Conservation (phyloP, 2,113 vertebrate species). For the Uria lomvia region DNA sequence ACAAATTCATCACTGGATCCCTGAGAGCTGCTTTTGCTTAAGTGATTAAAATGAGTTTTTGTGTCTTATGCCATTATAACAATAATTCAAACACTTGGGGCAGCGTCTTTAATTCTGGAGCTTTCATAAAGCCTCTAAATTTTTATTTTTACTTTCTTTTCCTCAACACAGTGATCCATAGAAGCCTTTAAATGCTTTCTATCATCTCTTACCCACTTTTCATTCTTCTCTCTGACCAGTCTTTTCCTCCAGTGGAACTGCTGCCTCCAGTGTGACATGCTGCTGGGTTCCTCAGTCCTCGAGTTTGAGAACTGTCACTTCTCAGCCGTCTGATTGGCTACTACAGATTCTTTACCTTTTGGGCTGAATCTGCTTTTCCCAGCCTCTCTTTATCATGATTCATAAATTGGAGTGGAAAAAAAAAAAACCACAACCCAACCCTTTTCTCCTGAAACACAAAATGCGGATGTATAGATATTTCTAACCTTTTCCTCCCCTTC, state of each 20-base stretch:
- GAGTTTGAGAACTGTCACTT: background rate
- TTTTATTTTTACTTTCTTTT: background rate
- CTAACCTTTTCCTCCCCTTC: background rate
- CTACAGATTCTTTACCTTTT: background rate
- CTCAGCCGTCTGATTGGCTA: background rate
- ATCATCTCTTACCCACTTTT: background rate
- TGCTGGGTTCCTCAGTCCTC: background rate
- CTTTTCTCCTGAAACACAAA: background rate
- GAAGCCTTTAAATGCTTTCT: background rate
- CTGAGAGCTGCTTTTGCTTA: background rate
- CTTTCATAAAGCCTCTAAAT: background rate
- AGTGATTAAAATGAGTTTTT: background rate
- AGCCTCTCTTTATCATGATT: background rate
- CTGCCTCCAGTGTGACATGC: background rate
- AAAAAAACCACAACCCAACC: background rate
- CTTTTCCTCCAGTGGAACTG: background rate
- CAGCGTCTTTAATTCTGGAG: background rate
- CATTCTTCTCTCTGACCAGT: background rate
- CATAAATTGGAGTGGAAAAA: background rate
- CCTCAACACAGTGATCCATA: background rate
- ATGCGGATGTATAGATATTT: background rate
- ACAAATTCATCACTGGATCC: background rate
- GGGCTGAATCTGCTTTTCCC: background rate
- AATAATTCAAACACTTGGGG: background rate
- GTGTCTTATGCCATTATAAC: background rate